A percentile compares a stretch with the other conserved stretches of the same genome.
phyloP scores from a whole-genome alignment of 2,113 vertebrate species.

The Bostrychus sinensis region DNA sequence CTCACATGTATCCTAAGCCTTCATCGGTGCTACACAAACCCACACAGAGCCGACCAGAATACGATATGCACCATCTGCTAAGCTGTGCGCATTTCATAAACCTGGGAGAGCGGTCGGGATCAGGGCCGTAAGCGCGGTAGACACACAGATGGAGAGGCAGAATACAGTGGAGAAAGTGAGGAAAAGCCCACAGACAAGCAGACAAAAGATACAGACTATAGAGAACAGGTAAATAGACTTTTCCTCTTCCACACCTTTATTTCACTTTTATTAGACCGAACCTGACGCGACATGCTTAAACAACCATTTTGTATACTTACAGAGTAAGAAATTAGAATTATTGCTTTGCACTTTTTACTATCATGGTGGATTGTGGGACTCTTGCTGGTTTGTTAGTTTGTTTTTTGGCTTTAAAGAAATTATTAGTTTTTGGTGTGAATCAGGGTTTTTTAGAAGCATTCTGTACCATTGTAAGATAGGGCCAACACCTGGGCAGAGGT shows the following conservation, averaged over 20 bases:
- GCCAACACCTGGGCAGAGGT: too few relatives aligned
- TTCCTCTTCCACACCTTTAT: neutral
- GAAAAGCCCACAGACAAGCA: conserved; percentile 13
- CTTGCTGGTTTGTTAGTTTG: too few relatives aligned
- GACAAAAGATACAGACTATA: neutral
- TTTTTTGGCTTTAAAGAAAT: too few relatives aligned
- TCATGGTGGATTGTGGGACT: too few relatives aligned
- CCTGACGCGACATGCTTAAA: too few relatives aligned
- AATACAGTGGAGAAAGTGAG: conserved; percentile 19
- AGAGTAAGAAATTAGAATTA: too few relatives aligned
- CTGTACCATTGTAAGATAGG: too few relatives aligned
- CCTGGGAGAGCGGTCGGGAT: conserved; percentile 73
- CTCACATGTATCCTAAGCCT: conserved; percentile 73
- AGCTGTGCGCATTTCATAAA: conserved; percentile 76
- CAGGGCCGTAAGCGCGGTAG: conserved; percentile 68
- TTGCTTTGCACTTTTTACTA: too few relatives aligned
- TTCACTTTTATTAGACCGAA: neutral
- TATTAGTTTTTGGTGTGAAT: too few relatives aligned
- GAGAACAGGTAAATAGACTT: conserved; percentile 10
- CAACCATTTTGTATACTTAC: too few relatives aligned
- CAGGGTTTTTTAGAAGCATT: too few relatives aligned
- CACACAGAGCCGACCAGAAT: conserved; percentile 70
- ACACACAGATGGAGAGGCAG: conserved; percentile 66
- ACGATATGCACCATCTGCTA: conserved; percentile 77
- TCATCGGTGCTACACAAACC: conserved; percentile 73